Base-by-base conservation (phyloP, 2,113 vertebrate genomes). In the Crotalus helleri region DNA sequence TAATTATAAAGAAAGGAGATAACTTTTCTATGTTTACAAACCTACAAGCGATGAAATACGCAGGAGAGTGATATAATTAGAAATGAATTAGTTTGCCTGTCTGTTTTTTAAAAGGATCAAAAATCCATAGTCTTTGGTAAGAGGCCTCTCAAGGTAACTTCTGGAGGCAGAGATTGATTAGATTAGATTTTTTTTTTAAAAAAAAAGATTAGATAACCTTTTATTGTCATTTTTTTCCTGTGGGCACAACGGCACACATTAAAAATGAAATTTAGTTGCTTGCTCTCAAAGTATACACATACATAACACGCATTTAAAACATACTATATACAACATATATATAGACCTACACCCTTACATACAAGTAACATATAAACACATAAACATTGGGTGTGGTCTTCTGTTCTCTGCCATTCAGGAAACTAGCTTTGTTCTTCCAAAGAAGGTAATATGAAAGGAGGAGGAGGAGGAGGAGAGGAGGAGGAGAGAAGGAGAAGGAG, bases 401-500 rank as follows among this genome's bases (percentile, higher is more conserved):
- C 0, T 15, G 29, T 69, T 69, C 64, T 69, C 13, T 2, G 1
- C 13, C 13, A 69, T 29, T 4, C 5, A 33, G n/a, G 64, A 74
- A 33, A 74, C 1, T 74, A 33, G 13, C 1, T 74, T 2, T 74
- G 6, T 9, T 15, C 54, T 46, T 51, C 29, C 15, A 9, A 39
- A 26, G n/a, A 92, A n/a, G 3, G 12, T 5, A 12, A 1, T n/a
- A 3, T 58, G 33, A 15, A 1, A 15, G 12, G 29, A n/a, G 29
- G 29, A 69, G 61, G 29, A n/a, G 1, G 4, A n/a, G 29, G n/a
- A n/a, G n/a, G n/a, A n/a, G n/a, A n/a, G n/a, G n/a, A n/a, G n/a
- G n/a, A n/a, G n/a, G n/a, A n/a, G n/a, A 58, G 10, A 4, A 4
- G 59, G 0, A 24, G 21, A 0, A 58, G 19, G 0, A 24, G 7